Percentiles rank a stretch among this genome's conserved stretches.
Evolutionary conservation across 1,140 invertebrate species (phyloP).

Genomic region (Drosophila truncata): DNA sequence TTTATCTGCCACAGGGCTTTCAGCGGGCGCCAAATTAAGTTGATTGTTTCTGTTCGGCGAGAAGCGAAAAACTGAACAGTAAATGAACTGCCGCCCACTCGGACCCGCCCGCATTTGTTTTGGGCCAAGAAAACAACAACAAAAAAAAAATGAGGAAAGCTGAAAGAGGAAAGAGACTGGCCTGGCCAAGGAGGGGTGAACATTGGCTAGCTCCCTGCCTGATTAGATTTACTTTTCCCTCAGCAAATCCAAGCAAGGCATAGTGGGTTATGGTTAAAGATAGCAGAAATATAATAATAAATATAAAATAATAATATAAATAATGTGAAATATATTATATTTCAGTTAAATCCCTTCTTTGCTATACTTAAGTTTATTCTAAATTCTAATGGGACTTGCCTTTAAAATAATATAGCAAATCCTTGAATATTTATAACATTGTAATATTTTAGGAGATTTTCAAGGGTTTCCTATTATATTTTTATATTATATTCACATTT

Average conservation of each 20-base stretch:
- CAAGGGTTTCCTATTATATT: background rate
- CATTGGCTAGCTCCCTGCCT: conserved; percentile 25
- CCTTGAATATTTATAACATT: background rate
- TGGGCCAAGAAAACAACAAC: background rate
- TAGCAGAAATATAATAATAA: background rate
- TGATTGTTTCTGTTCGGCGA: conserved; percentile 69
- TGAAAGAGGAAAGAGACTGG: background rate
- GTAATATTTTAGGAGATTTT: background rate
- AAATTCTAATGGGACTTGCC: background rate
- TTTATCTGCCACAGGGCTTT: conserved; percentile 85
- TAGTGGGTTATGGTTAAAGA: background rate
- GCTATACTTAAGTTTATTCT: background rate
- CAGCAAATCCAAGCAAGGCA: background rate
- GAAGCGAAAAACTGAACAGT: conserved; percentile 26
- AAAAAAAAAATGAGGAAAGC: background rate
- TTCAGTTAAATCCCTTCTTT: background rate
- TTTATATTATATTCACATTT: background rate
- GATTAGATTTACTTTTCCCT: conserved; percentile 55
- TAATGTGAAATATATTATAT: too few relatives aligned
- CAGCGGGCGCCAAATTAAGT: conserved; percentile 84
- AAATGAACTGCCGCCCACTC: conserved; percentile 49
- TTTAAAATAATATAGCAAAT: background rate
- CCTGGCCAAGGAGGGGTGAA: conserved; percentile 9
- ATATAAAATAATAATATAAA: background rate
- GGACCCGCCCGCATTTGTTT: conserved; percentile 28